These are phyloP conservation scores for Corapipo altera DNA, from an alignment of 2,113 vertebrate species.

Conservation along the genomic window DNA sequence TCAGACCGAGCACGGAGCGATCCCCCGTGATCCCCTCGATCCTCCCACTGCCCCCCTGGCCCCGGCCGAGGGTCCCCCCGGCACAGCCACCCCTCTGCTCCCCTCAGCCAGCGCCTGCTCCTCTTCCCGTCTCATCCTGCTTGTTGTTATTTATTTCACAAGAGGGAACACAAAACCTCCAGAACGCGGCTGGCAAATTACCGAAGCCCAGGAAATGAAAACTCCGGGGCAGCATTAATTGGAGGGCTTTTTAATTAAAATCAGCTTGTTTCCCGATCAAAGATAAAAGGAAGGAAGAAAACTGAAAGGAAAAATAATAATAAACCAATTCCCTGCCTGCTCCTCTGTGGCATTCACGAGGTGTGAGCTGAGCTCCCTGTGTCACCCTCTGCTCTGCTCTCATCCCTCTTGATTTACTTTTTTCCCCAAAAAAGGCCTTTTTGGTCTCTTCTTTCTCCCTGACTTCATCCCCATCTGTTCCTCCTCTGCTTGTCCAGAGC, in stretches of 20 bases:
- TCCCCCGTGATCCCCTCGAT: rapidly evolving
- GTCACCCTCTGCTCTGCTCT: neutral
- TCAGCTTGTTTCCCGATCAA: constrained; percentile 63
- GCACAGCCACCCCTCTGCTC: neutral
- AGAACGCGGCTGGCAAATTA: constrained; percentile 48
- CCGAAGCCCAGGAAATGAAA: constrained; percentile 67
- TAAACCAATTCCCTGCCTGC: constrained; percentile 40
- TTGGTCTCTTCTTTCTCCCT: neutral
- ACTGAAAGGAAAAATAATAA: constrained; percentile 33
- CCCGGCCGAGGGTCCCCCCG: neutral
- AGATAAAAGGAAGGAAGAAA: constrained; percentile 59
- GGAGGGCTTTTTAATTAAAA: constrained; percentile 71
- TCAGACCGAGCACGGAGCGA: rapidly evolving
- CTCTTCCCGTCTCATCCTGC: neutral
- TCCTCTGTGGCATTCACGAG: constrained; percentile 38
- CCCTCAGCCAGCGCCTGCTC: neutral
- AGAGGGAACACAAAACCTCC: constrained; percentile 35
- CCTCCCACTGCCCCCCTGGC: neutral
- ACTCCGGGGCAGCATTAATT: constrained; percentile 62
- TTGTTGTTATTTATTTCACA: constrained; percentile 15
- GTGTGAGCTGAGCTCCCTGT: neutral
- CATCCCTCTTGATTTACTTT: neutral
- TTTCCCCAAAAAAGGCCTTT: neutral
- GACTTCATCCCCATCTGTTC: neutral
- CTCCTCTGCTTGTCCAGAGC: neutral